Conservation (phyloP, 2,888 invertebrate genomes). For the Lagria hirta region DNA sequence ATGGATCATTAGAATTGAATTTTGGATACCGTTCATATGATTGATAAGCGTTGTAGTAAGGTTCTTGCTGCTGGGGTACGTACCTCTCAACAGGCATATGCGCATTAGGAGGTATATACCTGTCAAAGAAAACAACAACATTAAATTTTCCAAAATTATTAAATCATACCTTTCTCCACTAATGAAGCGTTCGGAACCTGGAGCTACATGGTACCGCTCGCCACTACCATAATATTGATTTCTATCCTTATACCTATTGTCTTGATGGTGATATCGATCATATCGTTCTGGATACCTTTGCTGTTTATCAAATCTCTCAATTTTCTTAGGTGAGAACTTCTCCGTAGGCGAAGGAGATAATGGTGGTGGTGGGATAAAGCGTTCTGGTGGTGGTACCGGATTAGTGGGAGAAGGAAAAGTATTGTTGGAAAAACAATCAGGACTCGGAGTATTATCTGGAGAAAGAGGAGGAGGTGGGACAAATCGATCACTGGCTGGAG, state of each 20-base stretch:
- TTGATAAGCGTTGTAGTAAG: constrained; percentile 57
- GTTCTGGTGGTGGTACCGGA: constrained; percentile 58
- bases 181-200: constrained; percentile 34
- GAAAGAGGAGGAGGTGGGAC: constrained; percentile 67
- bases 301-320: constrained; percentile 41
- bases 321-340: constrained; percentile 46
- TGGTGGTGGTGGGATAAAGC: constrained; percentile 56
- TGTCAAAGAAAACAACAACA: too few species aligned
- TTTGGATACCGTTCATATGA: constrained; percentile 45
- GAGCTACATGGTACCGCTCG: constrained; percentile 37
- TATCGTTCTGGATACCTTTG: constrained; percentile 38
- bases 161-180: too few species aligned
- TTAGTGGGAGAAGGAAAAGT: constrained; percentile 56
- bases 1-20: constrained; percentile 57
- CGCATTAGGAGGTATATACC: constrained; percentile 68
- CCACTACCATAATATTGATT: constrained; percentile 32
- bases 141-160: too few species aligned
- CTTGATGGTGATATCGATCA: constrained; percentile 32
- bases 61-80: constrained; percentile 64
- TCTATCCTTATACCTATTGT: constrained; percentile 29
- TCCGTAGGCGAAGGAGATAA: constrained; percentile 51
- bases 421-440: constrained; percentile 63
- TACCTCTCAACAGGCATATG: constrained; percentile 74
- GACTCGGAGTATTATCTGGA: constrained; percentile 56
- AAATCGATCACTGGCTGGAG: constrained; percentile 59